Evolutionary conservation across 1,140 invertebrate genomes (phyloP), one percentile per base, ranked within the genome.

Genomic region (Drosophila sulfurigaster): DNA sequence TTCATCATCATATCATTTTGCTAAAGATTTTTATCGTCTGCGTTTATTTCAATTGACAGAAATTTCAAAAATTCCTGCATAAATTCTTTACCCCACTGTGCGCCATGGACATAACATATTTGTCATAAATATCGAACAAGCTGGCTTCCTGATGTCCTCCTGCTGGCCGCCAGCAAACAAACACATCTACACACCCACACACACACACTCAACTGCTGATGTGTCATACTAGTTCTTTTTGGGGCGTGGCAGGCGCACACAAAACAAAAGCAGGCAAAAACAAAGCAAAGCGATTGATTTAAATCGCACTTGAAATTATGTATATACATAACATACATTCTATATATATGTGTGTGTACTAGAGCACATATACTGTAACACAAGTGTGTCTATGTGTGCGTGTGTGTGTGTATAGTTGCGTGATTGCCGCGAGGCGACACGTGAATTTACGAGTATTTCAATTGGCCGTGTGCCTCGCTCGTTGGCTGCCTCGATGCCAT

Each of bases 71-170:
- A 25, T 25, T 4, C 0, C 20, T 25, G 20, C 20, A 25, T 25
- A 25, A 4, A 25, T 25, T 25, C 20, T 32, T 57, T 41, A 15
- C 10, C 16, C 32, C 54, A 57, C 54, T 41, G 45, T 28, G 54
- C 35, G 71, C 43, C 63, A 81, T 56, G 46, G 68, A 20, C 79
- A 78, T 67, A 87, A 20, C 79, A 78, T 67, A 87, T 79, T 79
- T 87, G 79, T 83, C 77, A 88, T 87, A 80, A 83, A 88, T 88
- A 87, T 87, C 70, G 83, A 88, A 83, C 70, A 62, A 83, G 77
- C 73, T 77, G 54, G 66, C 62, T 28, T 3, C n/a, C 13, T 43
- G 11, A 11, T 41, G 15, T 52, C 11, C 8, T 7, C 8, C 35
- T 8, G 8, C 35, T 38, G 35, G 32, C 6, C 32, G 10, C 35